Evolutionary conservation across 2,888 invertebrate species (phyloP).

Genomic region (Cantharis rustica): DNA sequence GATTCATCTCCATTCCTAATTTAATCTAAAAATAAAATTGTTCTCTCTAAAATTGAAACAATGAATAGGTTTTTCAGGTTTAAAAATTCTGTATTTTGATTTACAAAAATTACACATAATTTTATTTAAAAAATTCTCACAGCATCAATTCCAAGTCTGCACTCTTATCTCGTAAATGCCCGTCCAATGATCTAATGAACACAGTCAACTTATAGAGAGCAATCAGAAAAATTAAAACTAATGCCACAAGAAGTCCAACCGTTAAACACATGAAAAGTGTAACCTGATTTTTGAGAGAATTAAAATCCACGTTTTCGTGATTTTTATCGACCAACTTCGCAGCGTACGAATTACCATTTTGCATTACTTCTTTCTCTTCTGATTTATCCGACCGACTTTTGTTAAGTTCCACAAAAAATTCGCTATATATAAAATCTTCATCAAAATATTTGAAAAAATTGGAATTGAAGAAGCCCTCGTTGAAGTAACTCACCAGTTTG

Average conservation of each 20-base stretch:
- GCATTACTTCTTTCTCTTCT: background rate
- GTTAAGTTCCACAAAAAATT: background rate
- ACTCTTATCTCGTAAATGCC: background rate
- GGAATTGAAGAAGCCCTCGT: background rate
- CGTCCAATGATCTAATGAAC: background rate
- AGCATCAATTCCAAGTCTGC: background rate
- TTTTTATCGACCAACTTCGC: background rate
- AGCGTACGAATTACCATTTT: background rate
- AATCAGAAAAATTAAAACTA: background rate
- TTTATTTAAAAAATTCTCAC: background rate
- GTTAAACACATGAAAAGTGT: background rate
- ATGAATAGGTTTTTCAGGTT: background rate
- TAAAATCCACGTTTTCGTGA: background rate
- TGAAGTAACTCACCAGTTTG: background rate
- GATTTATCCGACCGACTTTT: background rate
- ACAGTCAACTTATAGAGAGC: background rate
- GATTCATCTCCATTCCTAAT: slow-evolving; percentile 30
- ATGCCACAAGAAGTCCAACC: background rate
- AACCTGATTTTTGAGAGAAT: background rate
- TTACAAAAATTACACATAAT: background rate
- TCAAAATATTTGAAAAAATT: background rate
- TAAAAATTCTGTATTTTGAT: background rate
- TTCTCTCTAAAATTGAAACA: background rate
- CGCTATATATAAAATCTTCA: background rate
- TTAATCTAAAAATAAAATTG: slow-evolving; percentile 21